phyloP scores from a whole-genome alignment of 2,888 invertebrate genomes.

The Sphaerophoria taeniata region DNA sequence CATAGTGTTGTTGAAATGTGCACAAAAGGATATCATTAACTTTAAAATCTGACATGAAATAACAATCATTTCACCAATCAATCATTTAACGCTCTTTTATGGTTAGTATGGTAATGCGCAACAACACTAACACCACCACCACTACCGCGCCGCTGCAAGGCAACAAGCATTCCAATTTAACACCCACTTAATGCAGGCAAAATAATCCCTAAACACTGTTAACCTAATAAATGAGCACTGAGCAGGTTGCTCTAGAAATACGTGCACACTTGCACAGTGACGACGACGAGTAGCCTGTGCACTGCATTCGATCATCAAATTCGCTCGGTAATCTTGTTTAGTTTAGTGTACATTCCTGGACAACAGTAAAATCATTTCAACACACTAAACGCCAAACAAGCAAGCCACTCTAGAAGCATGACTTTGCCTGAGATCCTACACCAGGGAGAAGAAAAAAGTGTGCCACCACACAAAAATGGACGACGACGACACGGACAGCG shows the following conservation, averaged over 20 bases:
- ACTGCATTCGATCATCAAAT: constrained; percentile 50
- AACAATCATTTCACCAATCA: constrained; percentile 50
- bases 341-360: constrained; percentile 19
- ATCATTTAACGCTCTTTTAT: constrained; percentile 29
- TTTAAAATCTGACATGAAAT: constrained; percentile 32
- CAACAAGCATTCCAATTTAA: constrained; percentile 45
- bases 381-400: neutral
- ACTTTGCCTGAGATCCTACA: constrained; percentile 34
- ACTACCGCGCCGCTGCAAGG: neutral
- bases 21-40: constrained; percentile 36
- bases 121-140: neutral
- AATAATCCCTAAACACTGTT: constrained; percentile 27
- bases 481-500: constrained; percentile 50
- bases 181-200: constrained; percentile 58
- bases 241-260: constrained; percentile 39
- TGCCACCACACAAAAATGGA: constrained; percentile 24
- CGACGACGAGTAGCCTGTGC: constrained; percentile 31
- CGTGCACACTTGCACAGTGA: neutral
- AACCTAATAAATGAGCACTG: constrained; percentile 40
- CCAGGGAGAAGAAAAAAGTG: constrained; percentile 15
- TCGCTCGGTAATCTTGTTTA: constrained; percentile 12
- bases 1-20: constrained; percentile 40
- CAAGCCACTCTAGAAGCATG: constrained; percentile 34
- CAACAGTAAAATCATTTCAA: constrained; percentile 32
- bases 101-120: neutral